Evolutionary conservation across 2,888 invertebrate species (phyloP), one percentile per base, ranked within the genome.

Genomic region (Trimorus sp.): DNA sequence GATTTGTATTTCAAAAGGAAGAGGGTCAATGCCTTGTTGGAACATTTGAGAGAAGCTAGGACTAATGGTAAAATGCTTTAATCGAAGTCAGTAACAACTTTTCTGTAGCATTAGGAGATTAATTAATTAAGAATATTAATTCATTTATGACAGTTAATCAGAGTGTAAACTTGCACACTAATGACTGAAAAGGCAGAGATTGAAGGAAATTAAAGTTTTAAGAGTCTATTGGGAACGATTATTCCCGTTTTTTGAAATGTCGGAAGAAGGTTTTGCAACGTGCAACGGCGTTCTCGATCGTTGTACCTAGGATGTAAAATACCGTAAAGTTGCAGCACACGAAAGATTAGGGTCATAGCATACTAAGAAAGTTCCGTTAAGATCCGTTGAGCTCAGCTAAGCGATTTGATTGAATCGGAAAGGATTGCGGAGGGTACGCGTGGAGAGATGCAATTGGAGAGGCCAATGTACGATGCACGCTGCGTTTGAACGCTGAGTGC

Each of bases 1-100:
- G 90, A 89, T 45, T 85, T 87, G 6, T 92, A 92, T 79, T 92
- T 91, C 76, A 88, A 89, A 12, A 86, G 90, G 16, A 91, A 87
- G 26, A 86, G 92, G 62, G 89, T 91, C 70, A 89, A 91, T 73
- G 88, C 90, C 49, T 82, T 92, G 1, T 82, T 92, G 36, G 91
- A 90, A 0, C 89, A 87, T 49, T 91, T 88, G 0, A 84, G 90
- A 15, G 90, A 90, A 79, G 90, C 90, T 3, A 91, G 90, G 82
- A 90, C 89, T 3, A 89, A 91, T 49, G 91, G 91, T 91, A 82
- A 16, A 70, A 9, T 26, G 26, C 26, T 26, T 26, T 3, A 4
- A 26, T 26, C 26, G 4, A 26, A 26, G 4, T 40, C 40, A 40
- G 7, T 40, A 1, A 40, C 40, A 40, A 40, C 4, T 26, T 26